Conservation (phyloP, 2,888 invertebrate genomes). For the Platycnemis pennipes region DNA sequence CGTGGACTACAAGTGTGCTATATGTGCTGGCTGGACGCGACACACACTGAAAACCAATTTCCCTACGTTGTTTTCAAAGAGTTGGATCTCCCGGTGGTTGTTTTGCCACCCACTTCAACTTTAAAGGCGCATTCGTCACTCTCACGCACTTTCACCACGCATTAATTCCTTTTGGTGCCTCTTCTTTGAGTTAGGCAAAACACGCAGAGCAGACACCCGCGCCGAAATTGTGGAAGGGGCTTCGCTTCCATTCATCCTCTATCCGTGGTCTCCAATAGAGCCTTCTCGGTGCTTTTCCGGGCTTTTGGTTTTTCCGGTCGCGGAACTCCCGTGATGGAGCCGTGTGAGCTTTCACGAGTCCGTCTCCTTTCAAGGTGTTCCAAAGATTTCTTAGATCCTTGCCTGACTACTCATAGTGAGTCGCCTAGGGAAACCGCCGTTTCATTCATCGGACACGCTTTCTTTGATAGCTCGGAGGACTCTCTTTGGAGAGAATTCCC, state of each 20-base stretch:
- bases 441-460: slow-evolving; percentile 18
- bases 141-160: slow-evolving; percentile 13
- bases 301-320: neutral
- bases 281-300: neutral
- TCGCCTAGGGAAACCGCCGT: neutral
- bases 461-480: neutral
- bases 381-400: neutral
- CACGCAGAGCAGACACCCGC: neutral
- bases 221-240: neutral
- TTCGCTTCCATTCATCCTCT: neutral
- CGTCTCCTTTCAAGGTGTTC: neutral
- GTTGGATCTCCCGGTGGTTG: neutral
- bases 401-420: neutral
- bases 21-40: too few species aligned
- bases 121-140: neutral
- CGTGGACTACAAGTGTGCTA: too few species aligned
- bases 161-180: neutral
- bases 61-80: neutral
- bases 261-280: neutral
- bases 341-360: neutral
- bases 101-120: neutral
- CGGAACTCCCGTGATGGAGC: neutral
- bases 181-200: neutral
- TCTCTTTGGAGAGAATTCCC: neutral
- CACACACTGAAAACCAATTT: too few species aligned